Base-by-base conservation (phyloP, 2,888 invertebrate genomes). In the Aromia moschata region DNA sequence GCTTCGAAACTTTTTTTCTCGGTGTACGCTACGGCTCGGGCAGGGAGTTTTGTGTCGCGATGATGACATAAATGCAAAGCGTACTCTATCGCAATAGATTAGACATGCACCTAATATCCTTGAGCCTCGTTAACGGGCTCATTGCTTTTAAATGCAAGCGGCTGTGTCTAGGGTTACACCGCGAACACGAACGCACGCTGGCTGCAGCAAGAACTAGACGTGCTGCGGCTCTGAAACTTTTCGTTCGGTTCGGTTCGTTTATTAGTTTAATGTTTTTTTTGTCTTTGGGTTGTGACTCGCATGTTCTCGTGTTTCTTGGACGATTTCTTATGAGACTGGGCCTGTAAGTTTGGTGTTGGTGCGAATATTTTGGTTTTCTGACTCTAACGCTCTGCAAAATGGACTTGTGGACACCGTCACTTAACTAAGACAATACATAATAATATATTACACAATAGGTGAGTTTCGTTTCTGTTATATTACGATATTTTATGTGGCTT, bases 81-180 rank as follows among this genome's bases (percentile, higher is more conserved):
- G 36, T 47, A 37, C 46, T 58, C 33, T 46, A 58, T 53, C 45
- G 54, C 58, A 56, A 54, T 51, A 56, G 56, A 62, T 56, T 62
- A 59, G 58, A 62, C 56, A 54, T 60, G 62, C 62, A 62, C 53
- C 51, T 38, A 58, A 46, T 56, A 62, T 62, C 62, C 62, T 62
- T 62, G 62, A 62, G 46, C 17, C 51, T 57, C 45, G 54, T 62
- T 62, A 59, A 61, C 52, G 31, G 44, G 45, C 55, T 56, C 54
- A 45, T 37, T 53, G 46, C 31, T 59, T 59, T 59, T 51, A 51
- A 55, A 59, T 56, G 47, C 47, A 49, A 11, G 37, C 47, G 47
- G 20, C 37, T 14, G 47, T 47, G 41, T 46, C 53, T 53, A 53
- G 46, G 58, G 53, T 52, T 46, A 53, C 25, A 17, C 15, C 46